Percentiles rank a stretch among this genome's conserved stretches.
Conservation (phyloP, 2,888 invertebrate species). For the Chloromyia formosa region DNA sequence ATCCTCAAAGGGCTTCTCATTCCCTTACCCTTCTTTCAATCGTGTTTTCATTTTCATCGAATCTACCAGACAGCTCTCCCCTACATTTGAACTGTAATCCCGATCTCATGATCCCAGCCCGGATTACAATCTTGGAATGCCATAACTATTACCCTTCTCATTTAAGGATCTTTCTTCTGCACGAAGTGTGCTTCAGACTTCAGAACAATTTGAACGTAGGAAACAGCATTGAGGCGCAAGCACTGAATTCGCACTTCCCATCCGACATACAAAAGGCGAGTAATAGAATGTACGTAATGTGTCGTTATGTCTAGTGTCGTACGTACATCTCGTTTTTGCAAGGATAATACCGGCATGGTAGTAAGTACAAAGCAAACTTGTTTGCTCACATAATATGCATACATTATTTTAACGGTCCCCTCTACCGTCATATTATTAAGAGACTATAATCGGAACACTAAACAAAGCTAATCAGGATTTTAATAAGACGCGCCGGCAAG, state of each 20-base stretch:
- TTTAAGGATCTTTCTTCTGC: background rate
- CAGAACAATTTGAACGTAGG: background rate
- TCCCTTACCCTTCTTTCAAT: too few species aligned
- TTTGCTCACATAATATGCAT: slow-evolving; percentile 41
- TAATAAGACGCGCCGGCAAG: slow-evolving; percentile 11
- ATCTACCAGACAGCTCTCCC: too few species aligned
- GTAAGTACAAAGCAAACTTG: slow-evolving; percentile 37
- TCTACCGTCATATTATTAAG: slow-evolving; percentile 29
- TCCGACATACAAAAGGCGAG: background rate
- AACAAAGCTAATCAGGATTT: slow-evolving; percentile 44
- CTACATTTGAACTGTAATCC: background rate
- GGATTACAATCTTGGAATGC: slow-evolving; percentile 8
- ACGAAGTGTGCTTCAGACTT: background rate
- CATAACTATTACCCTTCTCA: background rate
- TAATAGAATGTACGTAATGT: slow-evolving; percentile 2
- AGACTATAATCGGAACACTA: slow-evolving; percentile 43
- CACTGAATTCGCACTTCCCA: slow-evolving; percentile 24
- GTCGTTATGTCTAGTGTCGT: slow-evolving; percentile 25
- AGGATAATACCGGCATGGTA: slow-evolving; percentile 22
- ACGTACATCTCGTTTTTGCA: slow-evolving; percentile 23
- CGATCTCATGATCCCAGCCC: slow-evolving; percentile 2
- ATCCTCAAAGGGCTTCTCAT: too few species aligned
- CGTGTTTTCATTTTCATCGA: too few species aligned
- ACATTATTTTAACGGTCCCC: slow-evolving; percentile 34
- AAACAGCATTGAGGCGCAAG: background rate